These are phyloP conservation scores for Creontiades dilutus DNA, from an alignment of 2,888 invertebrate genomes.

Conservation along the genomic window DNA sequence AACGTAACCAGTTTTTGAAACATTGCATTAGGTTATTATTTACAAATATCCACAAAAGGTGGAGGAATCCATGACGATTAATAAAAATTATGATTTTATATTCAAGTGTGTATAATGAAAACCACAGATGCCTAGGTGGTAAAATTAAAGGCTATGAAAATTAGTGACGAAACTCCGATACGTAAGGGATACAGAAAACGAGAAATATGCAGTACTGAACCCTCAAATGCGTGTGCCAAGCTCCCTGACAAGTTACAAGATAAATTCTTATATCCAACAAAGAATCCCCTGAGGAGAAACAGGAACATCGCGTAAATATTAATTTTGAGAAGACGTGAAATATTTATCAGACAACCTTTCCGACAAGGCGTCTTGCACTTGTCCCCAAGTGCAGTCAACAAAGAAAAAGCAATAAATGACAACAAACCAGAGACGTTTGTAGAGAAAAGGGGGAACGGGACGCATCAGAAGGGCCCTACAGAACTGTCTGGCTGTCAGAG, in stretches of 20 bases:
- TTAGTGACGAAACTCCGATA: too few species aligned
- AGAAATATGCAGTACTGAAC: too few species aligned
- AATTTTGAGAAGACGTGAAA: slow-evolving; percentile 47
- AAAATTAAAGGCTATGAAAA: too few species aligned
- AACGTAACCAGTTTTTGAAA: not conserved
- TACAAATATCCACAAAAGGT: too few species aligned
- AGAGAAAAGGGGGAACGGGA: not conserved
- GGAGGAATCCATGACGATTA: too few species aligned
- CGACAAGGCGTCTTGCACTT: slow-evolving; percentile 57
- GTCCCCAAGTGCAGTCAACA: slow-evolving; percentile 59
- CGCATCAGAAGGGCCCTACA: not conserved
- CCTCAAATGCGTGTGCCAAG: not conserved
- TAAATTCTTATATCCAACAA: not conserved
- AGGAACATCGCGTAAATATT: slow-evolving; percentile 47
- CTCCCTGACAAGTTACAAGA: slow-evolving; percentile 29
- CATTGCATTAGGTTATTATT: too few species aligned
- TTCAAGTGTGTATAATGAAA: too few species aligned
- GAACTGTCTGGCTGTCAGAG: slow-evolving; percentile 65
- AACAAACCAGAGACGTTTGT: slow-evolving; percentile 48
- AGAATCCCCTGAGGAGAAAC: not conserved
- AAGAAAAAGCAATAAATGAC: slow-evolving; percentile 63
- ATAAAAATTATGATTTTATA: too few species aligned
- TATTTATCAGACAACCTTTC: slow-evolving; percentile 57
- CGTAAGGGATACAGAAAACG: too few species aligned
- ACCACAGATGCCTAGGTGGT: too few species aligned